phyloP scores from a whole-genome alignment of 2,888 invertebrate species.

The Perdita meconis region DNA sequence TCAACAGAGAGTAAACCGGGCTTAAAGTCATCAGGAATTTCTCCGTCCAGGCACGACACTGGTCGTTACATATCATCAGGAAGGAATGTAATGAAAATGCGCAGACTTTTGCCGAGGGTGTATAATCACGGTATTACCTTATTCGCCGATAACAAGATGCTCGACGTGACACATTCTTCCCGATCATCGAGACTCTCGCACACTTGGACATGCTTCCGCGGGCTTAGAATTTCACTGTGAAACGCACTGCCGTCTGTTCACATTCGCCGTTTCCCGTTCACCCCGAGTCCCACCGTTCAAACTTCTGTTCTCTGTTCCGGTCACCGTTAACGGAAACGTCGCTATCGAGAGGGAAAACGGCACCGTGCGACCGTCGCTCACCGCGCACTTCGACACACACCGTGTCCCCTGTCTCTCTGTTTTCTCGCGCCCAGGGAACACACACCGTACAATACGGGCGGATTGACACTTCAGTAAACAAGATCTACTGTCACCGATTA shows the following conservation, averaged over 20 bases:
- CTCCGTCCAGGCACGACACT: slow-evolving; percentile 61
- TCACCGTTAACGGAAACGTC: slow-evolving; percentile 23
- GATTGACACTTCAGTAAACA: slow-evolving; percentile 71
- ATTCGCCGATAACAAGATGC: slow-evolving; percentile 51
- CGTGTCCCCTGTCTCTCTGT: slow-evolving; percentile 58
- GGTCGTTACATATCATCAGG: slow-evolving; percentile 59
- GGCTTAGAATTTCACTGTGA: slow-evolving; percentile 54
- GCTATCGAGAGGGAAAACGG: slow-evolving; percentile 29
- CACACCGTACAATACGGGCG: slow-evolving; percentile 72
- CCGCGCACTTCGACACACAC: slow-evolving; percentile 49
- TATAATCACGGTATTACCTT: slow-evolving; percentile 56
- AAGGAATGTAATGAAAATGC: slow-evolving; percentile 57
- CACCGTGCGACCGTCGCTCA: slow-evolving; percentile 31
- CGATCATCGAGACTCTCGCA: slow-evolving; percentile 51
- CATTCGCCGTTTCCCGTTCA: slow-evolving; percentile 26
- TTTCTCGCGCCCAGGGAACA: slow-evolving; percentile 55
- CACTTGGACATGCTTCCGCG: slow-evolving; percentile 62
- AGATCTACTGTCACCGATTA: slow-evolving; percentile 54
- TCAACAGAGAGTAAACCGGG: slow-evolving; percentile 69
- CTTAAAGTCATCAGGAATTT: slow-evolving; percentile 67
- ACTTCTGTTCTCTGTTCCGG: slow-evolving; percentile 2
- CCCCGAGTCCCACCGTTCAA: slow-evolving; percentile 24
- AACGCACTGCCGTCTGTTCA: slow-evolving; percentile 59
- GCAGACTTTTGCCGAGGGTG: slow-evolving; percentile 12
- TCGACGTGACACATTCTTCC: slow-evolving; percentile 64